These are phyloP conservation scores for Serripes groenlandicus DNA, from an alignment of 2,888 invertebrate genomes.

Conservation along the genomic window DNA sequence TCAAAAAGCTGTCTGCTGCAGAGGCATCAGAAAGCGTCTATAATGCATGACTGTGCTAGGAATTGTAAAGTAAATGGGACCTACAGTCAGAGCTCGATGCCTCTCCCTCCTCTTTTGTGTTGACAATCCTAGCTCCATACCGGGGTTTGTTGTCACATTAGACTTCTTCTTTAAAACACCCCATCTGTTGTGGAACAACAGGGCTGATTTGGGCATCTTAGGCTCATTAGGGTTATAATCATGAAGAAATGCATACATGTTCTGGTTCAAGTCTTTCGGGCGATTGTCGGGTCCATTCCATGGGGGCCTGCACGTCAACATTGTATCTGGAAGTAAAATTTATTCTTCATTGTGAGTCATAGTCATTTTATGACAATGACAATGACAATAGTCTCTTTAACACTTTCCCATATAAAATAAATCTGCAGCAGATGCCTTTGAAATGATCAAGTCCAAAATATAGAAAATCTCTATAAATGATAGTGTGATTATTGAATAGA, in stretches of 20 bases:
- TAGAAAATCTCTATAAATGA: too few relatives aligned
- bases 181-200: slow-evolving; percentile 82
- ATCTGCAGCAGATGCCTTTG: background rate
- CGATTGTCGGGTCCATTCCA: slow-evolving; percentile 82
- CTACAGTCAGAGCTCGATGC: slow-evolving; percentile 77
- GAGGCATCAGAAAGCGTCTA: too few relatives aligned
- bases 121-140: slow-evolving; percentile 77
- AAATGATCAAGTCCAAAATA: too few relatives aligned
- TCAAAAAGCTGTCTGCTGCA: background rate
- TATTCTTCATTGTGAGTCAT: background rate
- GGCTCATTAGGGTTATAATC: slow-evolving; percentile 84
- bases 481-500: too few relatives aligned
- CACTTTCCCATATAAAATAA: background rate
- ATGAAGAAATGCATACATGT: slow-evolving; percentile 78
- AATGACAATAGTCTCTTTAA: background rate
- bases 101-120: slow-evolving; percentile 70
- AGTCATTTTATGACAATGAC: too few relatives aligned
- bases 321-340: slow-evolving; percentile 50
- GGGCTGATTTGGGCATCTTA: slow-evolving; percentile 74
- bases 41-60: too few relatives aligned
- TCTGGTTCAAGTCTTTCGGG: slow-evolving; percentile 81
- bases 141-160: slow-evolving; percentile 69
- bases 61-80: slow-evolving; percentile 33
- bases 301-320: slow-evolving; percentile 76
- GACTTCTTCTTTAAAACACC: slow-evolving; percentile 75